Base-by-base conservation (phyloP, 2,888 invertebrate genomes). In the Lasioglossum malachurum region DNA sequence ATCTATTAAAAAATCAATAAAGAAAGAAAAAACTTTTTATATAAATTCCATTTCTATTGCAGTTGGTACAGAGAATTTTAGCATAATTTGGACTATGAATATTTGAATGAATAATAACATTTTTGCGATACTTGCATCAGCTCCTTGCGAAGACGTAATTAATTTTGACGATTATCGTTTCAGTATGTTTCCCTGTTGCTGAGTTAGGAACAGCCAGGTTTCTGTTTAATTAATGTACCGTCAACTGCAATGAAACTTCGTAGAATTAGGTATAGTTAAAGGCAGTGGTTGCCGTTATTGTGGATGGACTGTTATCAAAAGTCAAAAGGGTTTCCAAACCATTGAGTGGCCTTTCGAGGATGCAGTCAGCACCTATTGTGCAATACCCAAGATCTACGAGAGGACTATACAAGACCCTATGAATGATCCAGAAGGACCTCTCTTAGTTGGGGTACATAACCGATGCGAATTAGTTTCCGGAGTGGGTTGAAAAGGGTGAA, bases 271-370 rank as follows among this genome's bases (percentile, higher is more conserved):
- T 14, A 5, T 64, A 64, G 64, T 64, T 31, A 31, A 7, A 7
- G 16, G 31, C 31, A 31, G 27, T 16, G 31, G 31, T 27, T 64
- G 31, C 7, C 64, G 64, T 64, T 64, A 31, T 64, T 64, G 31
- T 64, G 31, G 64, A 31, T 31, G 64, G 7, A 5, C 31, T 31
- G 31, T 31, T 64, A 64, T 64, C 64, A 64, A 31, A 64, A 64
- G 64, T 64, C 31, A 64, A 64, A 64, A 64, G 64, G 31, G 64
- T 16, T 31, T 64, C 64, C 64, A 16, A 64, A 31, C 64, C 64
- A 64, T 64, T 64, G 16, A 31, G 31, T 64, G 16, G 31, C 5
- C 16, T 16, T 31, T 16, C 64, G 31, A 64, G 60, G 60, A 16
- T 31, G 64, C 31, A 31, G 64, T 64, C 64, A 31, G 31, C 16